Evolutionary conservation across 1,140 invertebrate genomes (phyloP), one percentile per base, ranked within the genome.

Genomic region (Pygmarrhopalites habei): DNA sequence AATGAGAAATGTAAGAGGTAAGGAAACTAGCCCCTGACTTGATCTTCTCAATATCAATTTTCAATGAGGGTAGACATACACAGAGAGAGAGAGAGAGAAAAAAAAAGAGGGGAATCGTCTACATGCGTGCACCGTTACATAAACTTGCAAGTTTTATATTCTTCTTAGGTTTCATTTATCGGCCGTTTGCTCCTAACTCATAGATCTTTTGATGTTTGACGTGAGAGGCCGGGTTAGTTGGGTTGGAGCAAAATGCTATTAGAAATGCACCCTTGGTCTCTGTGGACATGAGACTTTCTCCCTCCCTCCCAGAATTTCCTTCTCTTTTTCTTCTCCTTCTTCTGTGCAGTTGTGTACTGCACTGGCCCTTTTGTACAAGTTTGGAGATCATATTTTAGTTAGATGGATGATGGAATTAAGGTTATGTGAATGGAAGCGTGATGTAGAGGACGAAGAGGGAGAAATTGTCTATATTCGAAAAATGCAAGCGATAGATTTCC

Each of bases 101-200:
- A 35, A 15, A 35, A 5, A 35, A n/a, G n/a, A n/a, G n/a, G n/a
- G n/a, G n/a, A n/a, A n/a, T n/a, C n/a, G n/a, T n/a, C n/a, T n/a
- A n/a, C n/a, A n/a, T n/a, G n/a, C n/a, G n/a, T n/a, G n/a, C n/a
- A n/a, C n/a, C n/a, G n/a, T n/a, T n/a, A n/a, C n/a, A n/a, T n/a
- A n/a, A n/a, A n/a, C n/a, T n/a, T n/a, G n/a, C n/a, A 19, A 15
- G 28, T n/a, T 52, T 52, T 29, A 52, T 52, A 52, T 52, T 62
- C 53, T 60, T 62, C 56, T 52, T 62, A 26, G 29, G 60, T 55
- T 62, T 62, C 60, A 62, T 62, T 62, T 57, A 62, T 62, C 51
- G 51, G 10, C 47, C 44, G 51, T 62, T 53, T 26, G 53, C 26
- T 52, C 60, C 52, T 62, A 56, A 46, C 28, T 62, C 60, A 41